Evolutionary conservation across 2,888 invertebrate genomes (phyloP), one percentile per base, ranked within the genome.

Genomic region (Scelioninae gen. 2): DNA sequence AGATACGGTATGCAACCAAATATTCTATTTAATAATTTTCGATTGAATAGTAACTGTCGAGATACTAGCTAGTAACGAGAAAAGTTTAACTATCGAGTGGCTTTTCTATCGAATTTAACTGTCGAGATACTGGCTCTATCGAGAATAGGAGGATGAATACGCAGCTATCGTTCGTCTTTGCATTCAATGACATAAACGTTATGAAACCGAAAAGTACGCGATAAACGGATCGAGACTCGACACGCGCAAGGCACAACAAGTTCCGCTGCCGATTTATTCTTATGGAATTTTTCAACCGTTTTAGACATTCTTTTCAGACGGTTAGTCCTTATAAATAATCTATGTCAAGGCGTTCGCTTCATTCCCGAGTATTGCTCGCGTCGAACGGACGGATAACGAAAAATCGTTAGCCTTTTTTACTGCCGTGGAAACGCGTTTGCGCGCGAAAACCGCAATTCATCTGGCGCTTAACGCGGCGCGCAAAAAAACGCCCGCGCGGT

Each of bases 261-360:
- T 60, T 58, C 31, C 52, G 53, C 67, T 52, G 72, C 61, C 67
- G 67, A 72, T 72, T 72, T 72, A 67, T 67, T 72, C 72, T 72
- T 72, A 72, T 72, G 72, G 67, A 72, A 72, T 72, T n/a, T n/a
- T n/a, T 72, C 55, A 33, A 39, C 50, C 50, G 53, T 61, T 72
- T 65, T 65, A 72, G 71, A 71, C 58, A 67, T 67, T 72, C 67
- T 72, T 67, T 72, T 61, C 35, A 72, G 72, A 67, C 67, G 61
- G 55, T 55, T 72, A 67, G 72, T 72, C 72, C 72, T 72, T 72
- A 72, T 72, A 72, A 72, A 72, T 67, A 61, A 72, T 72, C 65
- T 72, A 53, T 72, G 72, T 72, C 72, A 72, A 72, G 72, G 72
- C 53, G 37, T 48, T 65, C 31, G 53, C 58, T 18, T 43, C 63